Base-by-base conservation (phyloP, 2,113 vertebrate species). In the Eupsittula cactorum region DNA sequence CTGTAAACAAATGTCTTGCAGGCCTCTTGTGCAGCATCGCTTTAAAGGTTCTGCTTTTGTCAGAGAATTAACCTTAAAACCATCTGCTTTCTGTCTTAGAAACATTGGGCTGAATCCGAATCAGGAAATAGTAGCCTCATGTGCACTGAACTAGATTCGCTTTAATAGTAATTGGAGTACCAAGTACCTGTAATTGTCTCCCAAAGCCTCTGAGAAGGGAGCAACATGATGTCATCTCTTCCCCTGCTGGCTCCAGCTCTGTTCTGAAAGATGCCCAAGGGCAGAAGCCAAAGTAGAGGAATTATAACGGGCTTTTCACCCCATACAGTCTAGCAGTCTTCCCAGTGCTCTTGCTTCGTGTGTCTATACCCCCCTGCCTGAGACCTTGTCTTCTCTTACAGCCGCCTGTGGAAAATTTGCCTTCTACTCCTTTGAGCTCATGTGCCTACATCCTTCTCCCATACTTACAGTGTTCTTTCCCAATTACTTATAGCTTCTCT, bases 11-110 rank as follows among this genome's bases (percentile, higher is more conserved):
- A 73, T n/a, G n/a, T 59, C 37, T 80, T 73, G 25, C 28, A 27
- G 55, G 27, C 16, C 31, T 92, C 9, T 37, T 55, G 35, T 0
- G 1, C n/a, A 39, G 52, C 67, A 31, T 49, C 17, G 2, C 65
- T 89, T 91, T 46, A 76, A 87, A 76, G 16, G 74, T 65, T 89
- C 77, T 82, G 35, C 29, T 95, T 92, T 89, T 82, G 27, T 87
- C 47, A 73, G 65, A 91, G 55, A 68, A 76, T 87, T 87, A 65
- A 88, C 33, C 47, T 84, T 42, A 91, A 80, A 73, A 2, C 29
- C 55, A 81, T 75, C 86, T 93, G 64, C n/a, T 60, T 67, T 86
- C 60, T 84, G 18, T 47, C 24, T 83, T 82, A 42, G 39, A 86
- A 78, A 33, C 11, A 2, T 13, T 74, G 79, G 41, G 27, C 11